Evolutionary conservation across 2,113 vertebrate species (phyloP), one percentile per base, ranked within the genome.

Genomic region (Myrmecophaga tridactyla): DNA sequence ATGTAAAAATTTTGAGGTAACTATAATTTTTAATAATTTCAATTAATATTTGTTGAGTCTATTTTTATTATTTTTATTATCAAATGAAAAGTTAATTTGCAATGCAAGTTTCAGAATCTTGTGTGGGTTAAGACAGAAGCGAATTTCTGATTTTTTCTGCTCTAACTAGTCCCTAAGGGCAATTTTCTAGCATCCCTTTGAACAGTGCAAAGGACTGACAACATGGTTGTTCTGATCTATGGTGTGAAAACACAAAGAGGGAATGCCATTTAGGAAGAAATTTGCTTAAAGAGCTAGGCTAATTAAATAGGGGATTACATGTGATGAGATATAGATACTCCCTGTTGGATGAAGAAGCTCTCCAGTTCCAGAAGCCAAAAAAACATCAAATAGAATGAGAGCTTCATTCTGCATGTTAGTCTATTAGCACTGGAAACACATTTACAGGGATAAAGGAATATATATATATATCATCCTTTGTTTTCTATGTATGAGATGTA

Each of bases 261-360:
- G 81, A 89, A 95, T 77, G 20, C 56, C 69, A 69, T 62, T 84
- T 82, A 86, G 88, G 83, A 94, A 96, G 41, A 81, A 94, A 94
- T 85, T 83, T 97, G 69, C 85, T 95, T 84, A 78, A 70, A 96
- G 90, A 91, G n/a, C 89, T 95, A 34, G 31, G 67, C 46, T 92
- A 95, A 95, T 97, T 95, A 97, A 96, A 96, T 27, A 70, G 84
- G 62, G 89, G 70, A 63, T 85, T 95, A 72, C 70, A 91, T 82
- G 76, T 92, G 85, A 95, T 94, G 75, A 97, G 95, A 96, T 89
- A 83, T 14, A 87, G 13, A 63, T 89, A 65, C 60, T 23, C 1
- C 63, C 63, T 96, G 72, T 41, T 84, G 17, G 48, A 69, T 85
- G 39, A 94, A 91, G 86, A 93, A 53, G 6, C 72, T 76, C 60